Conservation (phyloP, 2,888 invertebrate species). For the Atrina japonica region DNA sequence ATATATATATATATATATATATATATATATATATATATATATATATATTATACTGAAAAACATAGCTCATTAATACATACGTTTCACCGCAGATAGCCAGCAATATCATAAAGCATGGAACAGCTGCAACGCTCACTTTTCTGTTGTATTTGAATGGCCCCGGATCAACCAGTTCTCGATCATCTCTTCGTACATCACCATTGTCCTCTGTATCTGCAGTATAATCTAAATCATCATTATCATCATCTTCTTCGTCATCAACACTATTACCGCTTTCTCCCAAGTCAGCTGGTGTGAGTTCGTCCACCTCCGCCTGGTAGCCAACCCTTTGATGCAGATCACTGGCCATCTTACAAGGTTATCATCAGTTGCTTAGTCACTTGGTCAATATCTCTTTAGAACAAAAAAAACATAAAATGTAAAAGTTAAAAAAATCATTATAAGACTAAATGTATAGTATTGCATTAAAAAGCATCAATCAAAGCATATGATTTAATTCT, state of each 20-base stretch:
- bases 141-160: constrained; percentile 71
- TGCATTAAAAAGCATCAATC: too few relatives aligned
- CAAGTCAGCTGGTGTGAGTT: constrained; percentile 10
- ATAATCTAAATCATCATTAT: constrained; percentile 21
- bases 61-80: constrained; percentile 54
- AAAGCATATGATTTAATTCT: too few relatives aligned
- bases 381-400: too few relatives aligned
- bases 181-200: constrained; percentile 49
- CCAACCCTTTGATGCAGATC: constrained; percentile 29
- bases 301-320: constrained; percentile 26
- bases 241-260: constrained; percentile 30
- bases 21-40: too few relatives aligned
- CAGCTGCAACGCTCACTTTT: constrained; percentile 67
- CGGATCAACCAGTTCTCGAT: constrained; percentile 59
- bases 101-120: constrained; percentile 71
- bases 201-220: constrained; percentile 28
- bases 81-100: constrained; percentile 73
- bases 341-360: neutral
- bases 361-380: too few relatives aligned
- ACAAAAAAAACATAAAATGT: too few relatives aligned
- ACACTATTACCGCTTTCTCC: constrained; percentile 35
- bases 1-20: too few relatives aligned
- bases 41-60: neutral
- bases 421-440: too few relatives aligned
- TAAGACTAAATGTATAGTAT: too few relatives aligned